phyloP scores from a whole-genome alignment of 2,113 vertebrate species.

The Taxidea taxus region DNA sequence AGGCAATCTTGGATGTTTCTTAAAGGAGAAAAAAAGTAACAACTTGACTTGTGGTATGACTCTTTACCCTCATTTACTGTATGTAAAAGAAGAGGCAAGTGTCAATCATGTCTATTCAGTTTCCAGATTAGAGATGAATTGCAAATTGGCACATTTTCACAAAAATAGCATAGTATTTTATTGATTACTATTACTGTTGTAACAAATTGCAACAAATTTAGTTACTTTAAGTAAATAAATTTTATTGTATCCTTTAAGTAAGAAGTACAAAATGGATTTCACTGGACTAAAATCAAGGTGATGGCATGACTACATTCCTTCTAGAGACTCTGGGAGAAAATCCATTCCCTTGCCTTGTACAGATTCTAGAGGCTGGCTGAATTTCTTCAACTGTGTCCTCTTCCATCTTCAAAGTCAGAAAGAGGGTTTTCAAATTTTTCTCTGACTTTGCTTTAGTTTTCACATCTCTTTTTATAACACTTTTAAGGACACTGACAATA shows the following conservation, averaged over 20 bases:
- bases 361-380: background rate
- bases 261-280: background rate
- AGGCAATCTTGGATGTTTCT: background rate
- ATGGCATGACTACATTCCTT: rapidly evolving
- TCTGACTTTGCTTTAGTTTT: background rate
- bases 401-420: background rate
- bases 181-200: background rate
- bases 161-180: background rate
- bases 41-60: background rate
- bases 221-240: background rate
- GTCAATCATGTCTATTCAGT: background rate
- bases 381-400: background rate
- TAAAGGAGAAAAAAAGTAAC: background rate
- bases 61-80: background rate
- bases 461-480: background rate
- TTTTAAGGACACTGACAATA: background rate
- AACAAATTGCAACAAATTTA: background rate
- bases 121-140: background rate
- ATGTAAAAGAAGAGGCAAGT: background rate
- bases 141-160: background rate
- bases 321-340: background rate
- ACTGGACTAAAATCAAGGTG: background rate
- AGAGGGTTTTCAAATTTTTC: background rate
- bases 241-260: background rate
- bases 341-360: background rate